Conservation (phyloP, 2,888 invertebrate species). For the Myopa testacea region DNA sequence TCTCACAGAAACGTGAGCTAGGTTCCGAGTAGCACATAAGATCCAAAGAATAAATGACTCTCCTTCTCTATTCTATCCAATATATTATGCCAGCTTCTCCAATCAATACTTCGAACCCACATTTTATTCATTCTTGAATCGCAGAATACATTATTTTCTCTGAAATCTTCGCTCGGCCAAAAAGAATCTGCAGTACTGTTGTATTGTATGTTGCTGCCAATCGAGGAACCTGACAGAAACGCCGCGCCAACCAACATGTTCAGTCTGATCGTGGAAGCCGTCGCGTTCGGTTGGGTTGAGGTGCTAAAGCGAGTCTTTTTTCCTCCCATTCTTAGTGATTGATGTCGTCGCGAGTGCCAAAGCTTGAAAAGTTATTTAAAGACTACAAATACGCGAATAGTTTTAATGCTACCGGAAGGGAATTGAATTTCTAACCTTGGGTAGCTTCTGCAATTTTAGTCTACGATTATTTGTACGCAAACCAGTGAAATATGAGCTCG, state of each 20-base stretch:
- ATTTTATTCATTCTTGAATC: too few species aligned
- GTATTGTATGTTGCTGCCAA: background rate
- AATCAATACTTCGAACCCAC: too few species aligned
- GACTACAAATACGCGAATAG: background rate
- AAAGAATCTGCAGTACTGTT: too few species aligned
- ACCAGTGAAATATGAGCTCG: slow-evolving; percentile 16
- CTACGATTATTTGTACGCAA: background rate
- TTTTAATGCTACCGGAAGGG: background rate
- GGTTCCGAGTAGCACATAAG: too few species aligned
- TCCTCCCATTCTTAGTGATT: background rate
- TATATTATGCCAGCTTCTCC: too few species aligned
- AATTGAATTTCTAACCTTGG: background rate
- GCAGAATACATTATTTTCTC: too few species aligned
- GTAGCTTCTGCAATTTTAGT: background rate
- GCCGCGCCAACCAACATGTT: slow-evolving; percentile 16
- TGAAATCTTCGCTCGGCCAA: too few species aligned
- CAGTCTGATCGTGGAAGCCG: slow-evolving; percentile 35
- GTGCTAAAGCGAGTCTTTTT: background rate
- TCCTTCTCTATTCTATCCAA: too few species aligned
- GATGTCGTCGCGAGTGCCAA: background rate
- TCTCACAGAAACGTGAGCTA: too few species aligned
- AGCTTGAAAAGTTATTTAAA: background rate
- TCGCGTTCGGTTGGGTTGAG: slow-evolving; percentile 22
- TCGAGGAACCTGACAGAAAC: background rate
- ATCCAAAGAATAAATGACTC: too few species aligned